Conservation (phyloP, 2,888 invertebrate genomes). For the Epinotia bilunana region DNA sequence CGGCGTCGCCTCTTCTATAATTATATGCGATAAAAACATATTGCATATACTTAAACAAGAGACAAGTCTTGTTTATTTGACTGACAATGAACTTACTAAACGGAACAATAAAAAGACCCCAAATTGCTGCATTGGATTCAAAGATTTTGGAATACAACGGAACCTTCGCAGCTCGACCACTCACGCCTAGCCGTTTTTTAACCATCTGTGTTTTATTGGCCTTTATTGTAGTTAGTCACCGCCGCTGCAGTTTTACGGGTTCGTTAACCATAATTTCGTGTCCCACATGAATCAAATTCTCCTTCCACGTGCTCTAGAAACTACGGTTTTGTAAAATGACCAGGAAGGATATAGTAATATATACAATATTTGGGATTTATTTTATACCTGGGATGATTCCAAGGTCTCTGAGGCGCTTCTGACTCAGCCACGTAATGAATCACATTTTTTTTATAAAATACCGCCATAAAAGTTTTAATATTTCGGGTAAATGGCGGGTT, state of each 20-base stretch:
- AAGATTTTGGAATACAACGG: background rate
- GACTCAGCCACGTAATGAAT: too few species aligned
- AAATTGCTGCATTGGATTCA: background rate
- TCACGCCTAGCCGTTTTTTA: constrained; percentile 14
- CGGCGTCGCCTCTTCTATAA: too few species aligned
- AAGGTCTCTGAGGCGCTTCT: background rate
- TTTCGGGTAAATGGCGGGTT: too few species aligned
- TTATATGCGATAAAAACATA: too few species aligned
- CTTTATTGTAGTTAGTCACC: constrained; percentile 41
- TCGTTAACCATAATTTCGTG: constrained; percentile 31
- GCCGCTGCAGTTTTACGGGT: constrained; percentile 41
- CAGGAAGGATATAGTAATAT: too few species aligned
- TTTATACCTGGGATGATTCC: background rate
- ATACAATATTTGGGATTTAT: background rate
- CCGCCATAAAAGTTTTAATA: too few species aligned
- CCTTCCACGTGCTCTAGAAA: constrained; percentile 3
- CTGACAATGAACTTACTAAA: too few species aligned
- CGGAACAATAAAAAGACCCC: too few species aligned
- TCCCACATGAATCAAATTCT: constrained; percentile 24
- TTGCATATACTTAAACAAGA: too few species aligned
- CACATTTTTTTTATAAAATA: too few species aligned
- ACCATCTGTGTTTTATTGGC: constrained; percentile 40
- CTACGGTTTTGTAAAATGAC: background rate
- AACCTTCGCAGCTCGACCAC: background rate
- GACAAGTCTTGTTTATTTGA: too few species aligned